A percentile compares a stretch with the other conserved stretches of the same genome.
phyloP scores from a whole-genome alignment of 2,797 vertebrate genomes.

The Allobates femoralis region DNA sequence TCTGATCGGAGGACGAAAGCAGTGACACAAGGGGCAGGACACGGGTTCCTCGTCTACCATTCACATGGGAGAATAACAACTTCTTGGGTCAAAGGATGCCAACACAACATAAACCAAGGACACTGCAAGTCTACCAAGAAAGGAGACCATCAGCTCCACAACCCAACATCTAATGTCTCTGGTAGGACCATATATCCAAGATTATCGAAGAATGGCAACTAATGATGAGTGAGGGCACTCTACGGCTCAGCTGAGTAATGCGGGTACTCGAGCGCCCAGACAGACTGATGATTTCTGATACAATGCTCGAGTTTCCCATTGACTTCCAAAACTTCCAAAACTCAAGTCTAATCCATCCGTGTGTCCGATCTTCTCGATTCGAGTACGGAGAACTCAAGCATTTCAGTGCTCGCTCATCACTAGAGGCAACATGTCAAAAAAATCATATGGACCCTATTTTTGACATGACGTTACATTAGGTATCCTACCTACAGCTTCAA shows the following conservation, averaged over 20 bases:
- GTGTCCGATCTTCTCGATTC: too few species aligned
- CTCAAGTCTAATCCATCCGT: too few species aligned
- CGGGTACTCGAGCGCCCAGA: too few species aligned
- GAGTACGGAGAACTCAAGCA: too few species aligned
- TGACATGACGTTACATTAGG: too few species aligned
- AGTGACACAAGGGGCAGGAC: not conserved
- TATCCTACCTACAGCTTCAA: not conserved
- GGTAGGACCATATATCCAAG: not conserved
- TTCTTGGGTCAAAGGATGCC: not conserved
- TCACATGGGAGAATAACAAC: not conserved
- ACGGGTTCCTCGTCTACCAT: not conserved
- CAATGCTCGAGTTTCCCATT: too few species aligned
- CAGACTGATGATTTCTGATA: too few species aligned
- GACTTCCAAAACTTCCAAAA: too few species aligned
- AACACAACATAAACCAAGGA: not conserved
- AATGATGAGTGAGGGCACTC: too few species aligned
- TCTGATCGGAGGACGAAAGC: slow-evolving; percentile 27
- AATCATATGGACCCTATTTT: not conserved
- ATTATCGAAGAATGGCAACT: not conserved
- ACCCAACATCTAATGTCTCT: not conserved
- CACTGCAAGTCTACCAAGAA: not conserved
- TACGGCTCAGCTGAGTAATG: too few species aligned
- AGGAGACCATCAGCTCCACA: not conserved
- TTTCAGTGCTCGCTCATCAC: too few species aligned
- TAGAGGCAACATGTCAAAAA: not conserved